Conservation (phyloP, 2,888 invertebrate genomes). For the Frankliniella fusca region DNA sequence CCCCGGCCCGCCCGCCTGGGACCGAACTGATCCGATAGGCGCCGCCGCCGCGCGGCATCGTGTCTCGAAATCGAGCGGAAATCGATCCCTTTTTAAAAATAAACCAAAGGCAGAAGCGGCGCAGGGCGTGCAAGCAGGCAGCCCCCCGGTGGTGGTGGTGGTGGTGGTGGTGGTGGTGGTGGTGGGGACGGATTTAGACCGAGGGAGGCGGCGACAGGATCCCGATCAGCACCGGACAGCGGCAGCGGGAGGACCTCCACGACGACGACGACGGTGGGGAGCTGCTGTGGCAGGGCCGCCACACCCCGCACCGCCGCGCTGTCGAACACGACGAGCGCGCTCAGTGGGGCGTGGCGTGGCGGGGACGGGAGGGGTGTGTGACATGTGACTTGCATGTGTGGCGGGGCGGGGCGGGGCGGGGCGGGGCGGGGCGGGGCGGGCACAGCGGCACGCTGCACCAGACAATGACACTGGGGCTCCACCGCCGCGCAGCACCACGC, state of each 20-base stretch:
- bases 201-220: not conserved
- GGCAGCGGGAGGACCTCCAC: not conserved
- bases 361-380: not conserved
- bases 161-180: not conserved
- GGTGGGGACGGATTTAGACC: not conserved
- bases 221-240: too few relatives aligned
- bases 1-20: not conserved
- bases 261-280: not conserved
- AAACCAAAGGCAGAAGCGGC: not conserved
- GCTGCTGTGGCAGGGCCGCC: not conserved
- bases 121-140: not conserved
- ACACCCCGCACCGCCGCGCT: not conserved
- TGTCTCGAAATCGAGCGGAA: conserved; percentile 16
- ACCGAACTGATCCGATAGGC: not conserved
- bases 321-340: not conserved
- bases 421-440: not conserved
- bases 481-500: not conserved
- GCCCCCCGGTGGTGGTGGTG: too few relatives aligned
- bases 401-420: not conserved
- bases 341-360: not conserved
- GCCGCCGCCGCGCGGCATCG: not conserved
- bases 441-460: not conserved
- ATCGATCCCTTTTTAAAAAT: conserved; percentile 14
- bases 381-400: conserved; percentile 1
- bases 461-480: too few relatives aligned